These are phyloP conservation scores for Sebastiscus albofasciatus DNA, from an alignment of 2,797 vertebrate genomes.

Conservation along the genomic window DNA sequence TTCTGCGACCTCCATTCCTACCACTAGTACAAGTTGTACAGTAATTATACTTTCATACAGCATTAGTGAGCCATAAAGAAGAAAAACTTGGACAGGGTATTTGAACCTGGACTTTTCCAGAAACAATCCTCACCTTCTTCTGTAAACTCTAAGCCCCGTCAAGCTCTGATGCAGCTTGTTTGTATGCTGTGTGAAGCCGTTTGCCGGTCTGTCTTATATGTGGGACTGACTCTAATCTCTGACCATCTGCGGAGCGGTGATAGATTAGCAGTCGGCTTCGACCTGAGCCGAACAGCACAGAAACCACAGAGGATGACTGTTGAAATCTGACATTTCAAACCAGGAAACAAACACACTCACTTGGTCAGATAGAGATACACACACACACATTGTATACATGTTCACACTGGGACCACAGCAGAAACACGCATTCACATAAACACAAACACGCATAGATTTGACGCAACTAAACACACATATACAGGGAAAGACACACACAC, in stretches of 20 bases:
- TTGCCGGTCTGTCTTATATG: constrained; percentile 21
- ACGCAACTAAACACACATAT: neutral
- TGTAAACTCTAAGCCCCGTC: neutral
- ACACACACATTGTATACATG: neutral
- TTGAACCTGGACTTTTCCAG: neutral
- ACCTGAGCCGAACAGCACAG: constrained; percentile 29
- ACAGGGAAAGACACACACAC: neutral
- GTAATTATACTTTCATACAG: neutral
- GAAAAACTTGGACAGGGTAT: neutral
- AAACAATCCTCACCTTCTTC: neutral
- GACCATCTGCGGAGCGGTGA: constrained; percentile 42
- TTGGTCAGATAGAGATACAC: constrained; percentile 3
- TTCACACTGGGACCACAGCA: neutral
- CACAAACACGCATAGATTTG: neutral
- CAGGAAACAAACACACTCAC: constrained; percentile 25
- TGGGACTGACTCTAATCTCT: constrained; percentile 32
- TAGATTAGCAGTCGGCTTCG: constrained; percentile 51
- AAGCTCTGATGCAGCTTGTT: constrained; percentile 16
- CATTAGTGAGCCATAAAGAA: neutral
- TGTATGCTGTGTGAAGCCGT: neutral
- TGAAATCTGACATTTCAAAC: constrained; percentile 65
- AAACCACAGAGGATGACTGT: constrained; percentile 52
- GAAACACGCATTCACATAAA: neutral
- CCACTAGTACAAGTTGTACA: neutral
- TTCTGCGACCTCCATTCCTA: neutral